Evolutionary conservation across 2,113 vertebrate genomes (phyloP).

Genomic region (Etheostoma cragini): DNA sequence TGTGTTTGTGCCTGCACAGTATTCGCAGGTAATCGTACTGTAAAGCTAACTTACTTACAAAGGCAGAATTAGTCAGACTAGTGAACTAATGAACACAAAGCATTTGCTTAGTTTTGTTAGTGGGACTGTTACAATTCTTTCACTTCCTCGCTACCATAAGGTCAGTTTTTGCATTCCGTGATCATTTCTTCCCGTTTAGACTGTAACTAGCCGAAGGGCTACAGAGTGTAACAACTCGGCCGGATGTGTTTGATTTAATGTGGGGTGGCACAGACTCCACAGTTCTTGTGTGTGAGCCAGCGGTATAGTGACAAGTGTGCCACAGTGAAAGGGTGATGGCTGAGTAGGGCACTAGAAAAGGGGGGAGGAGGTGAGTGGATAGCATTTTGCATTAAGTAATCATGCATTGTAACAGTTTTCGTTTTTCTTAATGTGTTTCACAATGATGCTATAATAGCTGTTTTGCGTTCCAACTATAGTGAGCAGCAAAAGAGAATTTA

Average conservation of each 20-base stretch:
- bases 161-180: slow-evolving; percentile 5
- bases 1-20: not conserved
- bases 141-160: not conserved
- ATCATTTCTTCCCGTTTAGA: slow-evolving; percentile 38
- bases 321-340: slow-evolving; percentile 49
- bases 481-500: not conserved
- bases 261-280: slow-evolving; percentile 41
- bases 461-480: not conserved
- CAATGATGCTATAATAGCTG: not conserved
- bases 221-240: slow-evolving; percentile 35
- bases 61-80: not conserved
- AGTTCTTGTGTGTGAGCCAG: slow-evolving; percentile 43
- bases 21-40: slow-evolving; percentile 12
- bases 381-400: slow-evolving; percentile 37
- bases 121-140: not conserved
- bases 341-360: slow-evolving; percentile 45
- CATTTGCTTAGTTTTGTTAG: not conserved
- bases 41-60: not conserved
- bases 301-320: slow-evolving; percentile 60
- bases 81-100: not conserved
- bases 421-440: not conserved
- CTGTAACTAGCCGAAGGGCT: slow-evolving; percentile 30
- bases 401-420: not conserved
- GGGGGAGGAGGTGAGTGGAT: slow-evolving; percentile 31
- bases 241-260: slow-evolving; percentile 62